These are phyloP conservation scores for Orycteropus afer DNA, from an alignment of 2,113 vertebrate genomes.

Conservation along the genomic window DNA sequence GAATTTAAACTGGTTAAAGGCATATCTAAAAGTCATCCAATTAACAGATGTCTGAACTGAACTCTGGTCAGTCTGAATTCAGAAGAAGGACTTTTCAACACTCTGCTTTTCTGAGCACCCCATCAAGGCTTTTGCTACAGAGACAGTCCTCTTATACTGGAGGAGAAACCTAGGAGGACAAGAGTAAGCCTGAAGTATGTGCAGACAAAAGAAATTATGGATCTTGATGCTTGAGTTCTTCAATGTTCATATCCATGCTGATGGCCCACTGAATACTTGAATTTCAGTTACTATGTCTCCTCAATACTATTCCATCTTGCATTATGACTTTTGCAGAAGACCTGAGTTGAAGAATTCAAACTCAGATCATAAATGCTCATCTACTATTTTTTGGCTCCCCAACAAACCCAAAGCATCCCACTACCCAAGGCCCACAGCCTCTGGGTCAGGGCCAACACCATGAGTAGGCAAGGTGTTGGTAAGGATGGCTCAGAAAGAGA, in stretches of 20 bases:
- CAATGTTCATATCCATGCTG: accelerated
- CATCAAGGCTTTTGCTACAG: background rate
- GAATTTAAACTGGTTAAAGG: background rate
- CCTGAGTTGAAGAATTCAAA: background rate
- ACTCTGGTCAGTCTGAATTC: background rate
- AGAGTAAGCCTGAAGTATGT: background rate
- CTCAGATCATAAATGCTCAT: background rate
- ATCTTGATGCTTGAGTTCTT: background rate
- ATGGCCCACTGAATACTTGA: accelerated
- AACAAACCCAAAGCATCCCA: background rate
- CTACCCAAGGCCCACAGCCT: no score
- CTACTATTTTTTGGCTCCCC: background rate
- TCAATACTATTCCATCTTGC: no score
- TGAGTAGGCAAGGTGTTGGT: background rate
- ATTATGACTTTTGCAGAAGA: background rate
- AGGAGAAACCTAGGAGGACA: background rate
- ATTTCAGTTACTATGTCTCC: background rate
- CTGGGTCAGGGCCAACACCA: background rate
- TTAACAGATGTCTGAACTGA: background rate
- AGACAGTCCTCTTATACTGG: background rate
- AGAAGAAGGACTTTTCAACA: no score
- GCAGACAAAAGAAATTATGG: background rate
- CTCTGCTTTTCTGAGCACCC: background rate
- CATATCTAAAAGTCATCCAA: background rate
- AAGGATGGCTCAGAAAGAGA: background rate